phyloP scores from a whole-genome alignment of 2,113 vertebrate species.

The Platichthys stellatus region DNA sequence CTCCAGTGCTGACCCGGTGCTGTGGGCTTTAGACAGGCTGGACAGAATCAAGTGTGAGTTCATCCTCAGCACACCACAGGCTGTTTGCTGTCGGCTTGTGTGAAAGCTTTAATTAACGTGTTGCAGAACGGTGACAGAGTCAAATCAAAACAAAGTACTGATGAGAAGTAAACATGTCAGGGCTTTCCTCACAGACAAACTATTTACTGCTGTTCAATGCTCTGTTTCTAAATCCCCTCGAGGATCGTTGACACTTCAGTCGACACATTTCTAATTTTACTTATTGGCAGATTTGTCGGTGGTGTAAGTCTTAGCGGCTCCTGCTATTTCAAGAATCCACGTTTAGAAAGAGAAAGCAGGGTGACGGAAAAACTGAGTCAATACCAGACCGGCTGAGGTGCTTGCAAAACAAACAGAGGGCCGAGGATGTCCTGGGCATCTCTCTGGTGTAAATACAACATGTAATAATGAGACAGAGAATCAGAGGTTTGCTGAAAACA shows the following conservation, averaged over 20 bases:
- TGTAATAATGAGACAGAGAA: not conserved
- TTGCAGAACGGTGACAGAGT: no score
- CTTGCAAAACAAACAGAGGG: not conserved
- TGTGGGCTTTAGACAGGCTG: no score
- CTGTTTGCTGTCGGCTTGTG: no score
- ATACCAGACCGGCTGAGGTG: not conserved
- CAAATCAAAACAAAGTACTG: no score
- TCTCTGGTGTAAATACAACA: conserved; percentile 13
- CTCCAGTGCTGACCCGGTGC: no score
- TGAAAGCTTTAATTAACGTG: no score
- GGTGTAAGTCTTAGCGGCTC: not conserved
- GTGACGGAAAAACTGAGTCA: no score
- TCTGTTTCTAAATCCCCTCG: no score
- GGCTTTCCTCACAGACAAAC: not conserved
- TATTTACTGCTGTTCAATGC: no score
- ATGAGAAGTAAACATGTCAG: not conserved
- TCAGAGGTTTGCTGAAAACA: not conserved
- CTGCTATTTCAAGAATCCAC: not conserved
- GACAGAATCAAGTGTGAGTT: no score
- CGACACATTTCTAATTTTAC: not conserved
- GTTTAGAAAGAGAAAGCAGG: not conserved
- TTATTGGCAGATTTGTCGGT: not conserved
- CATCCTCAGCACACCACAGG: no score
- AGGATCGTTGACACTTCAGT: not conserved
- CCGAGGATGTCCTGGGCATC: not conserved